A percentile compares a stretch with the other conserved stretches of the same genome.
phyloP scores from a whole-genome alignment of 2,888 invertebrate genomes.

The Drosophila niveifrons region DNA sequence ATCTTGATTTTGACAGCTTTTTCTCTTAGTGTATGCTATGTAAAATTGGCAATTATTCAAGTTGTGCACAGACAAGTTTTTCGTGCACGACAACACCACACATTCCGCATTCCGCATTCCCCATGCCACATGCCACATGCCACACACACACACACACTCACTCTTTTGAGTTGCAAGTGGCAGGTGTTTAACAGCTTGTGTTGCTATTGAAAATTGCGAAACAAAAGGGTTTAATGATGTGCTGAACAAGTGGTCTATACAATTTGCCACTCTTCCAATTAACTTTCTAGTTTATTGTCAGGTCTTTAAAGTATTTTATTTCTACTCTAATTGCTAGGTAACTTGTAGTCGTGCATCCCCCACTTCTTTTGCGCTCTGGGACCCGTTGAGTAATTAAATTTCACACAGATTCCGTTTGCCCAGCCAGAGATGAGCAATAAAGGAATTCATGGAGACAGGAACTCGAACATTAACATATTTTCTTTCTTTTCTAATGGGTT shows the following conservation, averaged over 20 bases:
- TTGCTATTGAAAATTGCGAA: not conserved
- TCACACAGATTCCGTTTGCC: constrained; percentile 22
- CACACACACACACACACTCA: no score
- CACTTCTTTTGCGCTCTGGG: constrained; percentile 2
- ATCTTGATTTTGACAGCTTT: no score
- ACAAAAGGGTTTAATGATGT: constrained; percentile 9
- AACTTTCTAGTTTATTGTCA: not conserved
- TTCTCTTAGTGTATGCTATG: constrained; percentile 21
- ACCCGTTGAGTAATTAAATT: constrained; percentile 57
- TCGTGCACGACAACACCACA: constrained; percentile 4
- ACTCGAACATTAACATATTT: not conserved
- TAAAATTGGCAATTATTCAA: constrained; percentile 73
- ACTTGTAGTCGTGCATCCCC: not conserved
- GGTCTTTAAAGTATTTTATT: not conserved
- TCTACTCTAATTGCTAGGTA: not conserved
- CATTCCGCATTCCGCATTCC: not conserved
- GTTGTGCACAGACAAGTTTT: constrained; percentile 46
- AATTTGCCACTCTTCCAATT: not conserved
- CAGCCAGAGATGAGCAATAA: constrained; percentile 14
- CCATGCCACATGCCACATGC: no score
- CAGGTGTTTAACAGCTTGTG: constrained; percentile 27
- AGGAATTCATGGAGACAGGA: constrained; percentile 7
- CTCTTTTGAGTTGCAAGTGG: not conserved
- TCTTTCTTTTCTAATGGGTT: not conserved
- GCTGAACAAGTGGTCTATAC: constrained; percentile 14